Evolutionary conservation across 2,113 vertebrate genomes (phyloP), one percentile per base, ranked within the genome.

Genomic region (Periophthalmus modestus): DNA sequence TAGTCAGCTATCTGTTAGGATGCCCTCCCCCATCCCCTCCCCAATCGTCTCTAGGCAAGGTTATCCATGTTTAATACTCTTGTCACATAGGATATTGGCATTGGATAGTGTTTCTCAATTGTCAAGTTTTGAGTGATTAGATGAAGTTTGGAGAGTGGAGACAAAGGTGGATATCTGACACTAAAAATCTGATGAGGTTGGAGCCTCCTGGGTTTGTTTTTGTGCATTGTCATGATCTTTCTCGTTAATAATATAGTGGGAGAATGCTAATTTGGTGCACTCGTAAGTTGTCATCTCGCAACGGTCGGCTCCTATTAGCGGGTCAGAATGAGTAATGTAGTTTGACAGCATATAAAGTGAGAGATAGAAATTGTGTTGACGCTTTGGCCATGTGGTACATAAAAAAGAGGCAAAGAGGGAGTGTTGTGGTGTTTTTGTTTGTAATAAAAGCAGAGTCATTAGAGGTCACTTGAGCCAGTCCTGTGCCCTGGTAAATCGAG

Each of bases 1-100:
- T 75, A 89, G 88, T 92, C 92, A 93, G 92, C 89, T 88, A 88
- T 92, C 91, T 92, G 85, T 92, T 91, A 84, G 78, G 82, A 81
- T 77, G 77, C 81, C 82, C 84, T 82, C 86, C 80, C 57, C 79
- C 81, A 79, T 50, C 23, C 86, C 83, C 68, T 83, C 70, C 68
- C 84, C 82, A 85, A 43, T 91, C 87, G 82, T 83, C 85, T 86
- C 90, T 85, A 82, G 80, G 72, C 79, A 80, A 81, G 71, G 78
- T 82, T 82, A 70, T 59, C 46, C 67, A 71, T 78, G 68, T 82
- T 69, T 78, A 77, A 78, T 74, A 66, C 71, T 72, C 75, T 77
- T 80, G 78, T 81, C 81, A 69, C 58, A 72, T 15, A 18, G 54
- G 70, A 73, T 74, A 81, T 69, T 16, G 1, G 62, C 21, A 2